A percentile compares a stretch with the other conserved stretches of the same genome.
phyloP scores from a whole-genome alignment of 2,113 vertebrate species.

The Indicator maculatus region DNA sequence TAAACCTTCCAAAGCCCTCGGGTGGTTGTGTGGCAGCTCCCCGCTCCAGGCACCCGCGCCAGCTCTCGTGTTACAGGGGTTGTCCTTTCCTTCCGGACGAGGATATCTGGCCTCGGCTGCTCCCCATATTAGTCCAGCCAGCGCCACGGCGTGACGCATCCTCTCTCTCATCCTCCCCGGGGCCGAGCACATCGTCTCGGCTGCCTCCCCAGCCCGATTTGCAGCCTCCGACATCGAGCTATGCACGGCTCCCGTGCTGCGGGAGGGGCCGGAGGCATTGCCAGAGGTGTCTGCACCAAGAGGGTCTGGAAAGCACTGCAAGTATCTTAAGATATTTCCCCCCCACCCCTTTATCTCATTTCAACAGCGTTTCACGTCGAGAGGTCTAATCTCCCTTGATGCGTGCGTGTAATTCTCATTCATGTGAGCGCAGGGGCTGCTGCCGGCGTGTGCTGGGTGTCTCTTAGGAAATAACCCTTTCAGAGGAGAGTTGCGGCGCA shows the following conservation, averaged over 20 bases:
- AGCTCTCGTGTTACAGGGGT: conserved; percentile 23
- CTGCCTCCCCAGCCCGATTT: not conserved
- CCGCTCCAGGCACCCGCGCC: not conserved
- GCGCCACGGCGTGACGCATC: not conserved
- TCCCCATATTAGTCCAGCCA: conserved; percentile 47
- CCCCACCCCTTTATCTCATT: not conserved
- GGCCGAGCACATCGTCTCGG: not conserved
- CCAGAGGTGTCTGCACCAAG: not conserved
- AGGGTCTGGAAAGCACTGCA: conserved; percentile 42
- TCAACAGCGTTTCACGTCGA: not conserved
- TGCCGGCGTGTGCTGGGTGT: not conserved
- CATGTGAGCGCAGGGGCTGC: not conserved
- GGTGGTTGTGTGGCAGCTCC: not conserved
- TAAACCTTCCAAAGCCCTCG: not conserved
- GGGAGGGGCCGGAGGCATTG: not conserved
- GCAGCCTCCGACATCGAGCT: not conserved
- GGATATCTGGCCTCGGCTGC: not conserved
- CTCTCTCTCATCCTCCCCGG: not conserved
- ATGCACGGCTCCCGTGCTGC: not conserved
- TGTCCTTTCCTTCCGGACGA: conserved; percentile 20
- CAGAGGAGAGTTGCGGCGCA: accelerated
- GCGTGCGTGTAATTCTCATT: not conserved
- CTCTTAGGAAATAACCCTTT: not conserved
- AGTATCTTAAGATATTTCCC: not conserved
- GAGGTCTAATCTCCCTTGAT: not conserved